Base-by-base conservation (phyloP, 1,140 invertebrate genomes). In the Hestina assimilis region DNA sequence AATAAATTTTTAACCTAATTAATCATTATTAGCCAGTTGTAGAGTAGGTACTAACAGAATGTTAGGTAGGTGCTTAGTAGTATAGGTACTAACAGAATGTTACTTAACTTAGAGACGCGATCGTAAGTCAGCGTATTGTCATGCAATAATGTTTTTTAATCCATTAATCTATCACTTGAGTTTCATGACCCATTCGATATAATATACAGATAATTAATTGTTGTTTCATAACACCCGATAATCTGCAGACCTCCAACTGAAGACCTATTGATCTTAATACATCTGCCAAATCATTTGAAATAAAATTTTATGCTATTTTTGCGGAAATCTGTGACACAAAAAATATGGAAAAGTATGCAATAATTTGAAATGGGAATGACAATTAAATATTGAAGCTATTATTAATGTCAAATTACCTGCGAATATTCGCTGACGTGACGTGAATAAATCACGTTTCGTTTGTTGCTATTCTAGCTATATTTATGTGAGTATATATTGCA, bases 361-460 rank as follows among this genome's bases (percentile, higher is more conserved):
- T 38, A 17, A 38, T 17, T 38, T n/a, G n/a, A 38, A 38, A 38
- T 6, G 33, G 33, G 8, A 38, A 38, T 38, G 17, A 38, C 19
- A 38, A 38, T 35, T 38, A 17, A 38, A 19, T 19, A 6, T 38
- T 19, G 33, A 12, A 38, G 33, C 12, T 19, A n/a, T 19, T 38
- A 38, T 38, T 38, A 38, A 38, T 38, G 33, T 38, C 33, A 19
- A 38, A 15, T 38, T 17, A 9, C 17, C 19, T 38, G 4, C 19
- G 7, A 38, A 38, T 38, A 38, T 19, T 38, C 33, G 33, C 33
- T 38, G 33, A 38, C 33, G n/a, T 11, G 15, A 14, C 7, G n/a
- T 38, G 19, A 38, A 45, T 24, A 42, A 26, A 57, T 41, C 38
- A 48, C 46, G 43, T 38, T n/a, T 14, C 40, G 28, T 42, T 19